Evolutionary conservation across 2,888 invertebrate species (phyloP).

Genomic region (Drosophila melanosoma): DNA sequence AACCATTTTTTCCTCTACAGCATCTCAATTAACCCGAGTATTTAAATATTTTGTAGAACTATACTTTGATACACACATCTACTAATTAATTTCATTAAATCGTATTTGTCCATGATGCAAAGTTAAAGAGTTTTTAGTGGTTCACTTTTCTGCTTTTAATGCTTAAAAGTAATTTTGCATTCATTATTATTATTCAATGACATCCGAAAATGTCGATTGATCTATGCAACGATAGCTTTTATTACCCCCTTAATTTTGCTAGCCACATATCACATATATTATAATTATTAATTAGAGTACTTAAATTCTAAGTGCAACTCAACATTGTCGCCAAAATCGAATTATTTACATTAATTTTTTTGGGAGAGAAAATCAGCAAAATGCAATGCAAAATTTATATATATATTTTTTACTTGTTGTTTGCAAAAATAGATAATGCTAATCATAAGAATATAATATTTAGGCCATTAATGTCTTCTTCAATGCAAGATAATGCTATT

Average conservation of each 20-base stretch:
- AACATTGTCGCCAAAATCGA: background rate
- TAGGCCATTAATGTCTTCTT: background rate
- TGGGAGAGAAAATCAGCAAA: background rate
- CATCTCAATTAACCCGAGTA: constrained; percentile 12
- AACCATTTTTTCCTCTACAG: background rate
- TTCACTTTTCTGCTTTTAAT: background rate
- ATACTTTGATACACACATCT: background rate
- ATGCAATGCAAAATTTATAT: background rate
- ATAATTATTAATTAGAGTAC: background rate
- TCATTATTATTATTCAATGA: constrained; percentile 4
- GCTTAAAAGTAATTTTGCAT: background rate
- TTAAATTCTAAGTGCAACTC: background rate
- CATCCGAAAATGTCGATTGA: background rate
- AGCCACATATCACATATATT: background rate
- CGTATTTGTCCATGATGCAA: background rate
- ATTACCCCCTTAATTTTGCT: background rate
- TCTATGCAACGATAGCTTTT: background rate
- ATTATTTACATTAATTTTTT: background rate
- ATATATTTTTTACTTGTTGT: background rate
- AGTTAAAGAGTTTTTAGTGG: background rate
- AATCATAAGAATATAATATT: background rate
- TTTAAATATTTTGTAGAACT: constrained; percentile 10
- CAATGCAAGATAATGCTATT: background rate
- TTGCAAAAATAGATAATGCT: background rate
- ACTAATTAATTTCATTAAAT: background rate